A percentile compares a stretch with the other conserved stretches of the same genome.
phyloP scores from a whole-genome alignment of 2,113 vertebrate genomes.

The Tragelaphus buxtoni region DNA sequence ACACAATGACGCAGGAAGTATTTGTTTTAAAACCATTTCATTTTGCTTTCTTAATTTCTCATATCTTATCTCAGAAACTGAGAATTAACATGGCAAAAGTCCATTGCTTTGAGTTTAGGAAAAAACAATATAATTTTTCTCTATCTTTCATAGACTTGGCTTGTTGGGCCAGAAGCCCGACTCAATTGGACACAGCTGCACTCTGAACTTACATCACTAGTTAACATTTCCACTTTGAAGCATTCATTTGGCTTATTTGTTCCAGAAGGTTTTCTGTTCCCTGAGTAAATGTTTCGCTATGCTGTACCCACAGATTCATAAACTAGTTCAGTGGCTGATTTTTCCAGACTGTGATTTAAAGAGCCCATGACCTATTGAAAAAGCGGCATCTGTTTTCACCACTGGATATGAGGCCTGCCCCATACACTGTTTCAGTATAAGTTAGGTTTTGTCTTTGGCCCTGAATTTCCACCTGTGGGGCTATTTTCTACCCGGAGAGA shows the following conservation, averaged over 20 bases:
- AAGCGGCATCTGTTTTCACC: neutral
- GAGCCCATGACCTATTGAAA: neutral
- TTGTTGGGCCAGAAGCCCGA: neutral
- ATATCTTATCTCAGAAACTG: neutral
- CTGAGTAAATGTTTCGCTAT: constrained; percentile 20
- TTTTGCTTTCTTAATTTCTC: constrained; percentile 65
- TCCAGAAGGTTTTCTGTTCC: constrained; percentile 32
- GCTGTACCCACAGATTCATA: neutral
- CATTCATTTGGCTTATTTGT: constrained; percentile 17
- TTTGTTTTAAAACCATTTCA: constrained; percentile 43
- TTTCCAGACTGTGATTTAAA: constrained; percentile 39
- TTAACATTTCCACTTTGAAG: constrained; percentile 47
- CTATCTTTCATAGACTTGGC: neutral
- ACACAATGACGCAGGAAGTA: neutral
- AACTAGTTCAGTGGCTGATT: neutral
- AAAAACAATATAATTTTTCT: constrained; percentile 36
- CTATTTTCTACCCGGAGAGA: neutral
- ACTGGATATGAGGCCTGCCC: neutral
- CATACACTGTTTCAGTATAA: neutral
- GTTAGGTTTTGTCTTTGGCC: neutral
- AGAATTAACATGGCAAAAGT: neutral
- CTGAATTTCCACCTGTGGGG: neutral
- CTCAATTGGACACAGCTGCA: constrained; percentile 20
- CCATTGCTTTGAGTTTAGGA: neutral
- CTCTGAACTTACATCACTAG: constrained; percentile 37